Evolutionary conservation across 2,113 vertebrate species (phyloP).

Genomic region (Columbina picui): DNA sequence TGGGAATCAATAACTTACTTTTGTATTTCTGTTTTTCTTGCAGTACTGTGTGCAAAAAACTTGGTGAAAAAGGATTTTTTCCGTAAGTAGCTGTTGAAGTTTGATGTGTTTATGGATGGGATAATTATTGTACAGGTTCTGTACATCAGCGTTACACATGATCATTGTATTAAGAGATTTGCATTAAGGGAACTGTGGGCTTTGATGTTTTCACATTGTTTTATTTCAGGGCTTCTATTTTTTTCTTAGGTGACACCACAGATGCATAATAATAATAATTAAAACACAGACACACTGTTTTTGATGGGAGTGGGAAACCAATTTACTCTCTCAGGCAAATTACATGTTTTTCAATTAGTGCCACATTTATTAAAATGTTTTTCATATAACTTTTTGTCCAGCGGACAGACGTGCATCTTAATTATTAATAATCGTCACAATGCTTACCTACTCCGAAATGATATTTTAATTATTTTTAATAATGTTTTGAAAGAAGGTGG

Average conservation of each 20-base stretch:
- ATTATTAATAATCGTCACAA: background rate
- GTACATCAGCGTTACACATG: background rate
- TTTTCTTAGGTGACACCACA: background rate
- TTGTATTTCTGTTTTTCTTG: conserved; percentile 74
- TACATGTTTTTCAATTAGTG: background rate
- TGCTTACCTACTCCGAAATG: background rate
- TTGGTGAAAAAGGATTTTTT: conserved; percentile 99
- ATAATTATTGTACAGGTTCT: background rate
- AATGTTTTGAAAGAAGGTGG: conserved; percentile 1
- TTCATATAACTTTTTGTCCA: background rate
- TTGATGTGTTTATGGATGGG: conserved; percentile 43
- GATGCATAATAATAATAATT: background rate
- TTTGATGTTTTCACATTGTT: background rate
- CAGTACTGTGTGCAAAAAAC: conserved; percentile 98
- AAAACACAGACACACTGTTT: background rate
- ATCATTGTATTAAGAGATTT: background rate
- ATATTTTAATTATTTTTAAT: conserved; percentile 38
- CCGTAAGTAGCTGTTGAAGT: conserved; percentile 85
- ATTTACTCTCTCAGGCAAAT: background rate
- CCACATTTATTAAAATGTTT: background rate
- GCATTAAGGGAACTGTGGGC: background rate
- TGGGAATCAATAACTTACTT: background rate
- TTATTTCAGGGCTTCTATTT: background rate
- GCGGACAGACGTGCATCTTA: background rate
- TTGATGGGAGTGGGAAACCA: background rate